These are phyloP conservation scores for Caenorhabditis sp. DNA, from an alignment of 2,888 invertebrate species.

Conservation along the genomic window DNA sequence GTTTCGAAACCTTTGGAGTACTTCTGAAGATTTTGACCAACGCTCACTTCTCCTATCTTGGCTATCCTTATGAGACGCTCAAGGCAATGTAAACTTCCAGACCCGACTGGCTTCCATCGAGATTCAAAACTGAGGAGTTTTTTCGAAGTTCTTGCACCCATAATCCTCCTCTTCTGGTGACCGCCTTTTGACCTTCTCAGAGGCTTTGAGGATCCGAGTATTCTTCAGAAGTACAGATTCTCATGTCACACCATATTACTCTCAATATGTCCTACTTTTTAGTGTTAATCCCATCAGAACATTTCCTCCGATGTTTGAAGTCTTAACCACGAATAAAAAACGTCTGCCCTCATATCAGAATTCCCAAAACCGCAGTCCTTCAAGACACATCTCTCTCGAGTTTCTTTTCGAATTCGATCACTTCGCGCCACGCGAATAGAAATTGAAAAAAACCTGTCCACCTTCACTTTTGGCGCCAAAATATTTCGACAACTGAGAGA, in stretches of 20 bases:
- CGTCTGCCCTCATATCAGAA: constrained; percentile 11
- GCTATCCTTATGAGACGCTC: no score
- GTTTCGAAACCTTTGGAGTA: no score
- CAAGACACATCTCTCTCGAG: constrained; percentile 13
- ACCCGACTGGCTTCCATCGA: neutral
- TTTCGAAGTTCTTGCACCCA: neutral
- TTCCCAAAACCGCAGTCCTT: constrained; percentile 1
- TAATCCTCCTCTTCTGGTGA: constrained; percentile 1
- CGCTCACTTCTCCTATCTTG: no score
- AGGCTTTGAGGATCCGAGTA: neutral
- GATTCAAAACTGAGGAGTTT: neutral
- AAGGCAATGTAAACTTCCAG: no score
- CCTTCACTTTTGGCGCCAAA: constrained; percentile 61
- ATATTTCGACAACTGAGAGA: constrained; percentile 35
- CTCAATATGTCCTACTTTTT: constrained; percentile 35
- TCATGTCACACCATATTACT: constrained; percentile 35
- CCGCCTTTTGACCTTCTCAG: constrained; percentile 43
- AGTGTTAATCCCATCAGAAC: constrained; percentile 21
- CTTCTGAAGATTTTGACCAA: no score
- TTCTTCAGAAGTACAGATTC: constrained; percentile 36
- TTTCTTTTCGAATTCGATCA: constrained; percentile 54
- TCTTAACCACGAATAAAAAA: constrained; percentile 23
- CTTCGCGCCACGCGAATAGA: constrained; percentile 51
- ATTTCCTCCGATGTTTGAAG: no score
- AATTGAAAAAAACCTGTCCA: constrained; percentile 56